phyloP scores from a whole-genome alignment of 2,113 vertebrate species.

The Machaerirhynchus nigripectus region DNA sequence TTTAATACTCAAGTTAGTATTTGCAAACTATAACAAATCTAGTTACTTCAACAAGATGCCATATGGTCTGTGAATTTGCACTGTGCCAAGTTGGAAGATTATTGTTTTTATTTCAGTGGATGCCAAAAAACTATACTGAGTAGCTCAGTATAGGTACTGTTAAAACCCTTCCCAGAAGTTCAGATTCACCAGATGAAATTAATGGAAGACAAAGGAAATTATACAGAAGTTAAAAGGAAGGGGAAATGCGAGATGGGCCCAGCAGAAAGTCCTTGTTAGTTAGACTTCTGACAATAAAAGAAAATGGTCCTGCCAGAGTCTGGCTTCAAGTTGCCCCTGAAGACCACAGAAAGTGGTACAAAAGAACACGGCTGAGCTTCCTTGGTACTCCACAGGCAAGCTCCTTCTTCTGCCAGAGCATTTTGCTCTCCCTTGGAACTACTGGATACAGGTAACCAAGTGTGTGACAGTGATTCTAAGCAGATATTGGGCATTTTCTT shows the following conservation, averaged over 20 bases:
- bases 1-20: constrained; percentile 13
- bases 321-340: not conserved
- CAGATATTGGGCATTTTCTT: not conserved
- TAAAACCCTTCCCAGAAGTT: not conserved
- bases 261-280: not conserved
- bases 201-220: not conserved
- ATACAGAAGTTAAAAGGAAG: not conserved
- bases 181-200: not conserved
- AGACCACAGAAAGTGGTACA: not conserved
- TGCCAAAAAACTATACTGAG: not conserved
- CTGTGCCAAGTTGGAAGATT: not conserved
- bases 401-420: not conserved
- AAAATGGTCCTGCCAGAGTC: not conserved
- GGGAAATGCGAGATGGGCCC: not conserved
- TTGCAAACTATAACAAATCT: constrained; percentile 27
- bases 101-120: not conserved
- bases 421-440: not conserved
- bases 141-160: not conserved
- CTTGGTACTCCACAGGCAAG: not conserved
- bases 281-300: not conserved
- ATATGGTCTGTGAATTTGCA: not conserved
- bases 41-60: constrained; percentile 31
- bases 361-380: not conserved
- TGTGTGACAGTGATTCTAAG: not conserved
- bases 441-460: not conserved